Base-by-base conservation (phyloP, 2,888 invertebrate species). In the Mesodorylaimus sp. region DNA sequence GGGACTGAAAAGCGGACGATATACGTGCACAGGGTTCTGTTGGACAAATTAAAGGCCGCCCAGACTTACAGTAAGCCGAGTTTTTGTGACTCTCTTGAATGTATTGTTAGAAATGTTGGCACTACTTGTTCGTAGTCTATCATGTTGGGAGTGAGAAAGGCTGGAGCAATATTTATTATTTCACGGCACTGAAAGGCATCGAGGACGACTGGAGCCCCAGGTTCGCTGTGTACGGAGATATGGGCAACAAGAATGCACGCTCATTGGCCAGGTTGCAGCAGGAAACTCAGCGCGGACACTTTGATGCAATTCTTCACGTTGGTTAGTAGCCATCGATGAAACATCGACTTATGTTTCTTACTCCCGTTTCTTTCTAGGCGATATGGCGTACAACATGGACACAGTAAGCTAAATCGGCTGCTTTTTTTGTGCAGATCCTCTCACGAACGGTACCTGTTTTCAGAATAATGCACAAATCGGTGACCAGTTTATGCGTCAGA, bases 351-450 rank as follows among this genome's bases (percentile, higher is more conserved):
- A n/a, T n/a, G n/a, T n/a, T n/a, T n/a, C n/a, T n/a, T 10, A 16
- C 32, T 32, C 7, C 16, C 16, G 7, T 32, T 32, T 32, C 7
- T 32, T 32, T 32, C 16, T 10, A 32, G 88, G 88, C 0, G 91
- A 91, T 73, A 86, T 89, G 71, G 91, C 88, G 0, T 91, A 91
- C 69, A 84, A 91, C 68, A 83, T 91, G 85, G 73, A 85, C 68
- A 71, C 78, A 23, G 76, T 76, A 66, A 66, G 57, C 51, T 32
- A 44, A 43, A 24, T 28, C 26, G 19, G 10, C 42, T n/a, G 7
- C 7, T 10, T 13, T 21, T 21, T 41, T 41, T 7, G 19, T 19
- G 10, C 21, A 7, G 19, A n/a, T 21, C 19, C 45, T 32, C 7
- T 16, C 7, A n/a, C 7, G 25, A 26, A 28, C 27, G 21, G 23